Evolutionary conservation across 2,888 invertebrate genomes (phyloP).

Genomic region (Brassicogethes aeneus): DNA sequence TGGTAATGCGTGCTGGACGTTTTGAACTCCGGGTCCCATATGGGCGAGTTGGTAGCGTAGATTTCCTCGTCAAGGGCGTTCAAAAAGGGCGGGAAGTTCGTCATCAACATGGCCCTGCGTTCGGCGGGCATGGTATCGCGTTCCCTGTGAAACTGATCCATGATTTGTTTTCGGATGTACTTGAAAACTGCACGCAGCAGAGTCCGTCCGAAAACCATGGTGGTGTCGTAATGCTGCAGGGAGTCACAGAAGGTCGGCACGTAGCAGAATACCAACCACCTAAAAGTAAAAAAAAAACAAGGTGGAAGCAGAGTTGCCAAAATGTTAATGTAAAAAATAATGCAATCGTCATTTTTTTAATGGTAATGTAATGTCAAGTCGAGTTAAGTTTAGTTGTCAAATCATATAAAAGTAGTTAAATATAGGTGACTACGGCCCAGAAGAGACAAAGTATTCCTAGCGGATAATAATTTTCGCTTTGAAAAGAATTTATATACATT

Average conservation of each 20-base stretch:
- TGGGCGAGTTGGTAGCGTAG: constrained; percentile 75
- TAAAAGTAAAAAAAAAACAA: constrained; percentile 26
- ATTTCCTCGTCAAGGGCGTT: constrained; percentile 83
- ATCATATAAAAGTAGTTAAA: no score
- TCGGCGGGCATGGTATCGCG: constrained; percentile 85
- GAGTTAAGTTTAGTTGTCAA: no score
- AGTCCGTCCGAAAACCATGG: constrained; percentile 83
- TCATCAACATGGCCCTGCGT: constrained; percentile 71
- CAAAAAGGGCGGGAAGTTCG: constrained; percentile 87
- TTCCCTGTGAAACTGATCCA: constrained; percentile 86
- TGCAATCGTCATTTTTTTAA: no score
- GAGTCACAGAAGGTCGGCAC: constrained; percentile 94
- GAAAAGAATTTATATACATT: no score
- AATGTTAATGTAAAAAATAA: no score
- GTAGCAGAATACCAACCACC: constrained; percentile 93
- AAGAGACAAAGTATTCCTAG: no score
- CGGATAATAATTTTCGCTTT: no score
- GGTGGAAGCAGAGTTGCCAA: no score
- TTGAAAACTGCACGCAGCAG: constrained; percentile 76
- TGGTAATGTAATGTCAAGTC: no score
- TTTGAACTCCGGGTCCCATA: constrained; percentile 90
- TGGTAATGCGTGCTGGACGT: constrained; percentile 59
- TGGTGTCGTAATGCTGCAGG: constrained; percentile 81
- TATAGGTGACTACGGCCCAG: no score
- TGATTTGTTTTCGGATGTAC: constrained; percentile 70